Evolutionary conservation across 1,140 invertebrate species (phyloP), one percentile per base, ranked within the genome.

Genomic region (Patella vulgata): DNA sequence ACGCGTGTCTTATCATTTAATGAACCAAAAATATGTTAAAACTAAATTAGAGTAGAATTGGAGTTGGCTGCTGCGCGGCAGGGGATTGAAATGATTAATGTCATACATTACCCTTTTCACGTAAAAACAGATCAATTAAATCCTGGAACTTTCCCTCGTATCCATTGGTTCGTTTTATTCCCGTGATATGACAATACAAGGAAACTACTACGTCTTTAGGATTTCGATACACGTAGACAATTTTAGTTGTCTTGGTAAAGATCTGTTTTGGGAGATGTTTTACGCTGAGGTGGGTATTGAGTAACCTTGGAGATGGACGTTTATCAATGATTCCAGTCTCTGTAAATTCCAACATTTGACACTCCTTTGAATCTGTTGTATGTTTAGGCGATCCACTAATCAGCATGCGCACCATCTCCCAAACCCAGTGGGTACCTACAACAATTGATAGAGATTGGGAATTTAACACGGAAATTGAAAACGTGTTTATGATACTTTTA

Each of bases 351-450:
- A 57, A n/a, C n/a, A n/a, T n/a, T n/a, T n/a, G 8, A n/a, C 31
- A 39, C 5, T 19, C 23, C 12, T 69, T 56, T 3, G 40, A 51
- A 14, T 58, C 42, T 6, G 44, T 39, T 1, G 52, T 33, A 17
- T 62, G 54, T 31, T 66, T 58, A 3, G 60, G 50, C 33, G 50
- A 59, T 5, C 55, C 50, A 17, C 46, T 50, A 4, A 53, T 23
- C 19, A 73, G 48, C 70, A 73, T 70, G 42, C 51, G 57, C 9
- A 67, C 28, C 9, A 73, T 53, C 33, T 73, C 70, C 70, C 70
- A 73, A 19, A 62, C n/a, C 70, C 70, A 73, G 46, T 69, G 67
- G 8, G 67, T 73, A 8, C 70, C 70, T 73, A 52, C n/a, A 43
- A 27, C 2, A 30, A 33, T 12, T 8, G n/a, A 30, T 0, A 59